Base-by-base conservation (phyloP, 2,113 vertebrate genomes). In the Oncorhynchus tshawytscha region DNA sequence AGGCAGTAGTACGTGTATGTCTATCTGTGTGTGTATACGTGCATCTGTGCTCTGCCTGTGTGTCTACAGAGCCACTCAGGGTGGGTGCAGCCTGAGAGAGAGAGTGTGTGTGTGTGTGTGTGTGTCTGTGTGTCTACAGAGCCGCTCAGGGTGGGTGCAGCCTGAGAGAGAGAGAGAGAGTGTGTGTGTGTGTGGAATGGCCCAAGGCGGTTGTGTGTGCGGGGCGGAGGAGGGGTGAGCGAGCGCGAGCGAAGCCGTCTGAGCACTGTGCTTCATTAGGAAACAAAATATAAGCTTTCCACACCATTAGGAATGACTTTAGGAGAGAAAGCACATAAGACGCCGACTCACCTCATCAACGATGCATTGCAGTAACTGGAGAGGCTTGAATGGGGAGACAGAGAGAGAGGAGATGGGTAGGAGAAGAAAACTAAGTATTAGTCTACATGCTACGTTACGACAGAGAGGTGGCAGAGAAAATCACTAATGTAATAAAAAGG, bases 211-310 rank as follows among this genome's bases (percentile, higher is more conserved):
- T 87, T 88, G 85, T 78, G 34, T 45, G 67, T 78, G 82, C 72
- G 84, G 85, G 87, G 88, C 82, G 7, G 22, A 25, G 84, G 89
- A 24, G 90, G 86, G 89, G 88, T 87, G 90, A 88, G 83, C 81
- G 89, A 88, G 88, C 85, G 91, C 92, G 94, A 96, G 92, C 76
- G 90, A 95, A 96, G 95, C 95, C 93, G 96, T 92, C 86, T 96
- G 95, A 93, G 89, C 95, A 96, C 92, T 94, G 95, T 96, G 97
- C 97, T 98, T 99, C 97, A 99, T 99, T 99, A 99, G 96, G 96
- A 99, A 99, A 99, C 97, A 99, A 99, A 99, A 99, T 98, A 99
- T 98, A 97, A 98, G 96, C 97, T 99, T 99, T 99, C 97, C 96
- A 97, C 93, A 94, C 95, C 97, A 99, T 99, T 99, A 99, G 95